These are phyloP conservation scores for Pelodiscus sinensis DNA, from an alignment of 2,113 vertebrate species.

Conservation along the genomic window DNA sequence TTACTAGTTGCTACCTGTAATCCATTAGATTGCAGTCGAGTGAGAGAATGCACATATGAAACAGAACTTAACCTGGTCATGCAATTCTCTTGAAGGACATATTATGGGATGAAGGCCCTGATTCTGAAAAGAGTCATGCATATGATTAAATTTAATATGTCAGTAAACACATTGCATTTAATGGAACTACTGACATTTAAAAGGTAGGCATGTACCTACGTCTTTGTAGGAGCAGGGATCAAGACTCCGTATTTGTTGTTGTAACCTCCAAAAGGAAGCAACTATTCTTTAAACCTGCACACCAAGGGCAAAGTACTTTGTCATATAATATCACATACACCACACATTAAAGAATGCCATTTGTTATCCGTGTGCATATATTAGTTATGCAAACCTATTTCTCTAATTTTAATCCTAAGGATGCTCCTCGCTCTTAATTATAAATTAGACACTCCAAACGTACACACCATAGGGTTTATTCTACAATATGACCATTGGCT, in stretches of 20 bases:
- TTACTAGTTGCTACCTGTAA: fast-evolving
- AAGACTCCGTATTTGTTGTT: not conserved
- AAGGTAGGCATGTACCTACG: fast-evolving
- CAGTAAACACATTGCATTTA: not conserved
- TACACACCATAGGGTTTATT: not conserved
- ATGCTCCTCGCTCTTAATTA: not conserved
- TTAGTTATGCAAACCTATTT: not conserved
- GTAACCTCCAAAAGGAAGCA: not conserved
- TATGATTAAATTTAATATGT: not conserved
- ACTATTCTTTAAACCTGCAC: not conserved
- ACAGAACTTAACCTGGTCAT: not conserved
- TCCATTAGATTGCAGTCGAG: not conserved
- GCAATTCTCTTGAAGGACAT: not conserved
- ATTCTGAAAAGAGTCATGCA: not conserved
- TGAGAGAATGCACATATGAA: not conserved
- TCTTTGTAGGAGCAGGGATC: fast-evolving
- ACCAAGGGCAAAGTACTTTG: not conserved
- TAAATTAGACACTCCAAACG: not conserved
- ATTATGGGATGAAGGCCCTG: not conserved
- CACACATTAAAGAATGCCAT: not conserved
- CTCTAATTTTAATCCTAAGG: fast-evolving
- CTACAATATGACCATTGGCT: not conserved
- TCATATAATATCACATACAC: not conserved
- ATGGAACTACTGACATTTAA: not conserved
- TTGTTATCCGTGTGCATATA: fast-evolving